Evolutionary conservation across 2,797 vertebrate species (phyloP).

Genomic region (Bradypodion ventrale): DNA sequence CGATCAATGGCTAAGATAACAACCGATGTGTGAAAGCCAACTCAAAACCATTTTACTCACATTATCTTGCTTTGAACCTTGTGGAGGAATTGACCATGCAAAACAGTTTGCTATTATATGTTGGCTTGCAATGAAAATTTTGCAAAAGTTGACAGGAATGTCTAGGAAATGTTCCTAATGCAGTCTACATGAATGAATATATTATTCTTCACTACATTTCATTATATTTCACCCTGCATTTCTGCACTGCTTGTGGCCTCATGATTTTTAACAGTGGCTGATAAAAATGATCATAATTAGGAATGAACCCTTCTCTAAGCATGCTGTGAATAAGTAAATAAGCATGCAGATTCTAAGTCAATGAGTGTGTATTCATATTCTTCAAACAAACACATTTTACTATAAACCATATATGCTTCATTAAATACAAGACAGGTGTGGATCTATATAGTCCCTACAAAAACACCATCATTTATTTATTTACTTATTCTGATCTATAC

Average conservation of each 20-base stretch:
- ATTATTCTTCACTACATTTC: not conserved
- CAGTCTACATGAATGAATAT: slow-evolving; percentile 15
- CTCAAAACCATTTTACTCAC: too few species aligned
- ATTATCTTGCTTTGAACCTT: not conserved
- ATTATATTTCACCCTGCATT: not conserved
- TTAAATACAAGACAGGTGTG: slow-evolving; percentile 4
- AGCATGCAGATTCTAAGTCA: slow-evolving; percentile 21
- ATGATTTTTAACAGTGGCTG: slow-evolving; percentile 24
- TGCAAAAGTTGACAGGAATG: not conserved
- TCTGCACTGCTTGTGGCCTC: not conserved
- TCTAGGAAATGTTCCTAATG: not conserved
- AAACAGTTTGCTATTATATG: not conserved
- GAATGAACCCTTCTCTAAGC: slow-evolving; percentile 44
- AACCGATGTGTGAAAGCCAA: too few species aligned
- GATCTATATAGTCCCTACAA: not conserved
- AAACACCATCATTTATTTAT: not conserved
- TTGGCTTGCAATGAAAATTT: not conserved
- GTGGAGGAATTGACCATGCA: not conserved
- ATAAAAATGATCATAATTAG: slow-evolving; percentile 30
- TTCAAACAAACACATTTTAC: slow-evolving; percentile 20
- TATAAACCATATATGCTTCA: slow-evolving; percentile 8
- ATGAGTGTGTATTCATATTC: slow-evolving; percentile 34
- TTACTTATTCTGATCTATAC: not conserved
- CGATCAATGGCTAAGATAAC: not conserved
- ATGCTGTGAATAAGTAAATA: slow-evolving; percentile 33